Conservation (phyloP, 2,888 invertebrate genomes). For the Achlya flavicornis region DNA sequence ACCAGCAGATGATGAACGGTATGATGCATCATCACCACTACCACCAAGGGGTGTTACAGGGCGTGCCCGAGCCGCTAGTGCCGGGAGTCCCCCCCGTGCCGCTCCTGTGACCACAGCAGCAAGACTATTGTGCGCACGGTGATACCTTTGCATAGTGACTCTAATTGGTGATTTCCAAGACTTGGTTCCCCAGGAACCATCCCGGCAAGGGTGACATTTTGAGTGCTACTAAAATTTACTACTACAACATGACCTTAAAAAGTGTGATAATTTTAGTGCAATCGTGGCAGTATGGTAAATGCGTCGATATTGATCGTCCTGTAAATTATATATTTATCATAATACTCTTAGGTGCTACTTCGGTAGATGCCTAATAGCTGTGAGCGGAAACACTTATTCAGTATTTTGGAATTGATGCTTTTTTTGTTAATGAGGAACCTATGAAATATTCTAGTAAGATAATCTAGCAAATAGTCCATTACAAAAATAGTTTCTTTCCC, state of each 20-base stretch:
- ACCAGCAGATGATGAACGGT: slow-evolving; percentile 82
- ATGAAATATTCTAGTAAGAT: slow-evolving; percentile 17
- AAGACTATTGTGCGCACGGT: slow-evolving; percentile 62
- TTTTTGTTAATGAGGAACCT: slow-evolving; percentile 39
- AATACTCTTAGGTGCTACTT: slow-evolving; percentile 53
- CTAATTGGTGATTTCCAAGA: slow-evolving; percentile 19
- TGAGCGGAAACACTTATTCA: slow-evolving; percentile 43
- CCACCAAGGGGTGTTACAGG: slow-evolving; percentile 79
- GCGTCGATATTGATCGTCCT: slow-evolving; percentile 31
- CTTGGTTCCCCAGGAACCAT: neutral
- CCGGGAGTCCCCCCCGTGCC: slow-evolving; percentile 76
- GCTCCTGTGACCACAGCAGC: slow-evolving; percentile 79
- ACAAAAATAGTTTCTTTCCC: slow-evolving; percentile 42
- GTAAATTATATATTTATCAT: slow-evolving; percentile 29
- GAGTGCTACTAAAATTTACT: slow-evolving; percentile 28
- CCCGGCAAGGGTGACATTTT: slow-evolving; percentile 4
- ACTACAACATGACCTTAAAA: slow-evolving; percentile 43
- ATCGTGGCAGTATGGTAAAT: slow-evolving; percentile 55
- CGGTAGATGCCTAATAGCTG: slow-evolving; percentile 42
- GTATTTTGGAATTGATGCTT: slow-evolving; percentile 41
- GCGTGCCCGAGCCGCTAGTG: slow-evolving; percentile 78
- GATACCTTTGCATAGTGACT: slow-evolving; percentile 51
- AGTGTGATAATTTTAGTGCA: slow-evolving; percentile 74
- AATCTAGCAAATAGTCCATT: slow-evolving; percentile 21
- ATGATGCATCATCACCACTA: slow-evolving; percentile 82